Conservation (phyloP, 2,797 vertebrate genomes). For the Denticeps clupeoides region DNA sequence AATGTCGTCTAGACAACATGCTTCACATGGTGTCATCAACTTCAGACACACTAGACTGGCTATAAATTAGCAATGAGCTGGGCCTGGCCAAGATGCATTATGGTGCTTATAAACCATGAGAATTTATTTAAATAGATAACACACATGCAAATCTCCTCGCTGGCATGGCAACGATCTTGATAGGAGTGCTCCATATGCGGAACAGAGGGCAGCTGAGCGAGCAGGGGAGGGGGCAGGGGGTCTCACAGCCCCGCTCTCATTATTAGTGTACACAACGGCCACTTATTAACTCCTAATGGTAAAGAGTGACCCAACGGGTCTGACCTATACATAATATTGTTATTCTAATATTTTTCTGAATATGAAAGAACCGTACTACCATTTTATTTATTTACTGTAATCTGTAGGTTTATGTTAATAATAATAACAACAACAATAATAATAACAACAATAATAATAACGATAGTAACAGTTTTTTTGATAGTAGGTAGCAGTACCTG, state of each 20-base stretch:
- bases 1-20: slow-evolving; percentile 87
- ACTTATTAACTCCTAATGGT: slow-evolving; percentile 71
- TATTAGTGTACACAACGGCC: slow-evolving; percentile 66
- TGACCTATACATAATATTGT: slow-evolving; percentile 17
- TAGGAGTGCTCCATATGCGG: slow-evolving; percentile 80
- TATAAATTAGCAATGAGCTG: slow-evolving; percentile 89
- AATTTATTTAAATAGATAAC: slow-evolving; percentile 98
- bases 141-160: slow-evolving; percentile 77
- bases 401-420: too few species aligned
- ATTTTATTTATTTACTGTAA: too few species aligned
- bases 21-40: slow-evolving; percentile 76
- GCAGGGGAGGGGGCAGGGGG: slow-evolving; percentile 48
- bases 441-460: too few species aligned
- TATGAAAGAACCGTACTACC: too few species aligned
- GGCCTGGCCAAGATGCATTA: slow-evolving; percentile 77
- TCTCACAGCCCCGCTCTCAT: slow-evolving; percentile 65
- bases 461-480: too few species aligned
- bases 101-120: slow-evolving; percentile 80
- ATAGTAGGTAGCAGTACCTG: too few species aligned
- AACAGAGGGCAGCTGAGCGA: slow-evolving; percentile 64
- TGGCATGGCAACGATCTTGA: slow-evolving; percentile 84
- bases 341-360: slow-evolving; percentile 11
- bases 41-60: slow-evolving; percentile 73
- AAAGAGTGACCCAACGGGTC: slow-evolving; percentile 27
- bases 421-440: too few species aligned